Evolutionary conservation across 2,113 vertebrate species (phyloP).

Genomic region (Phyllostomus hastatus): DNA sequence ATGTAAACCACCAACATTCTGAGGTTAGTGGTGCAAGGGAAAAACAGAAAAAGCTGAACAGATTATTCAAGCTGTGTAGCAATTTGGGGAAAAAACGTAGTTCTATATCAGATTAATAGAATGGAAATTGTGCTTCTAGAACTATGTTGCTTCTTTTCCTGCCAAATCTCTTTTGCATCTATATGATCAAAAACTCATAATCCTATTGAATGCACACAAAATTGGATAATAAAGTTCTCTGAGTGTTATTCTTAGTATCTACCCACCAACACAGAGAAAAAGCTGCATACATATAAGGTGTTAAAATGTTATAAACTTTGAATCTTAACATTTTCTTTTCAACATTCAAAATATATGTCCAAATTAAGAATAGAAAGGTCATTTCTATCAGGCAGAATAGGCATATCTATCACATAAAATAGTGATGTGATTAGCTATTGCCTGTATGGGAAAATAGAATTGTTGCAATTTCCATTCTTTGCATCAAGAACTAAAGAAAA

Average conservation of each 20-base stretch:
- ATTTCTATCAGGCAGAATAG: conserved; percentile 62
- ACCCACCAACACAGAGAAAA: conserved; percentile 50
- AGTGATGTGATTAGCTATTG: conserved; percentile 68
- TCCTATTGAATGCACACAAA: conserved; percentile 73
- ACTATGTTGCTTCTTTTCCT: conserved; percentile 68
- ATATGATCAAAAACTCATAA: conserved; percentile 76
- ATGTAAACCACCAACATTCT: conserved; percentile 62
- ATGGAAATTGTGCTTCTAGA: conserved; percentile 71
- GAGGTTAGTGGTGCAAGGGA: conserved; percentile 72
- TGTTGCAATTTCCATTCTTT: conserved; percentile 51
- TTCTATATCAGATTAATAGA: conserved; percentile 75
- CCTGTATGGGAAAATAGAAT: conserved; percentile 64
- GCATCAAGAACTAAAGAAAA: conserved; percentile 52
- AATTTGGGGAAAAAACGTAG: conserved; percentile 70
- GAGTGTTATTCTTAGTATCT: conserved; percentile 71
- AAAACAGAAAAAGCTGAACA: conserved; percentile 58
- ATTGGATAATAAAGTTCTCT: conserved; percentile 75
- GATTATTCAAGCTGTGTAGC: conserved; percentile 74
- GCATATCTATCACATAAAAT: conserved; percentile 41
- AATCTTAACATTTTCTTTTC: conserved; percentile 28
- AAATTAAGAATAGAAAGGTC: conserved; percentile 71
- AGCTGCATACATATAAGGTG: background rate
- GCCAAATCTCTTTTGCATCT: conserved; percentile 76
- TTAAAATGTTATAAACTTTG: conserved; percentile 24
- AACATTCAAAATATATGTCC: conserved; percentile 19